Percentiles rank a stretch among this genome's conserved stretches.
Conservation (phyloP, 2,113 vertebrate species). For the Kryptolebias marmoratus region DNA sequence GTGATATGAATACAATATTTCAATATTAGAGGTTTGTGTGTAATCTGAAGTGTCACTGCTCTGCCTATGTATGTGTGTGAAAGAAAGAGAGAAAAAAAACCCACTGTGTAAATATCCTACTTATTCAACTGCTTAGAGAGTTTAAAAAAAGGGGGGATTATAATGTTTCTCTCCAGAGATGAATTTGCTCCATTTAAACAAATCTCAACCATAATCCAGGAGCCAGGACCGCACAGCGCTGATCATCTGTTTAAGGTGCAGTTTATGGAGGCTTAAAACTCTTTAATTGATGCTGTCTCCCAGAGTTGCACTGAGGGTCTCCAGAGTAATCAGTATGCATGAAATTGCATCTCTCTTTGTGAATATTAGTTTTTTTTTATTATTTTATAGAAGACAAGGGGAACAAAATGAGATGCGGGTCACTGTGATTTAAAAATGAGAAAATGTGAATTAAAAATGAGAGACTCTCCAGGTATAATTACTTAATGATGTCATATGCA, state of each 20-base stretch:
- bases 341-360: slow-evolving; percentile 78
- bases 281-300: slow-evolving; percentile 76
- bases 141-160: slow-evolving; percentile 63
- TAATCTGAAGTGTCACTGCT: slow-evolving; percentile 22
- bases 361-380: slow-evolving; percentile 71
- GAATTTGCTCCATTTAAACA: slow-evolving; percentile 75
- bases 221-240: slow-evolving; percentile 47
- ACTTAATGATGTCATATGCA: slow-evolving; percentile 53
- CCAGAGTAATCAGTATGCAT: slow-evolving; percentile 85
- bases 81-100: slow-evolving; percentile 17
- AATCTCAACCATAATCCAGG: slow-evolving; percentile 62
- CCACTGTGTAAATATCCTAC: slow-evolving; percentile 59
- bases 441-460: slow-evolving; percentile 41
- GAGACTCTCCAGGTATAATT: slow-evolving; percentile 32
- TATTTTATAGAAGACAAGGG: slow-evolving; percentile 45
- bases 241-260: slow-evolving; percentile 77
- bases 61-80: not conserved
- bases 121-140: slow-evolving; percentile 70
- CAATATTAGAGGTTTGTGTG: slow-evolving; percentile 17
- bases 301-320: slow-evolving; percentile 71
- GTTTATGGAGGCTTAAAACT: slow-evolving; percentile 80
- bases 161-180: slow-evolving; percentile 71
- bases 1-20: slow-evolving; percentile 35
- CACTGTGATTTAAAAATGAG: slow-evolving; percentile 52
- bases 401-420: slow-evolving; percentile 63